Percentiles rank a stretch among this genome's conserved stretches.
phyloP scores from a whole-genome alignment of 1,140 invertebrate species.

The Andricus grossulariae region DNA sequence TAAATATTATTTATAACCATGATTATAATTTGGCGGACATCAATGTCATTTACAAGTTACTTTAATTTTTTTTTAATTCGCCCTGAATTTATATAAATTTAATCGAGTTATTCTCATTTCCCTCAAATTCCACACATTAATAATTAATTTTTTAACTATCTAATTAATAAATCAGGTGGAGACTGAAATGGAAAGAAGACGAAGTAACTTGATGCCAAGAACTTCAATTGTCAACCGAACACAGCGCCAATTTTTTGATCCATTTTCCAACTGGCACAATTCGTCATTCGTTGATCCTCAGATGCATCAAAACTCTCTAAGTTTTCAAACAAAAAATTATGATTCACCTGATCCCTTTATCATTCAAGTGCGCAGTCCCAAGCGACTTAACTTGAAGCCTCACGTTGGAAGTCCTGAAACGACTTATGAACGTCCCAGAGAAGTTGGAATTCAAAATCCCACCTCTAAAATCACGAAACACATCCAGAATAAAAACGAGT shows the following conservation, averaged over 20 bases:
- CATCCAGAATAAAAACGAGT: too few species aligned
- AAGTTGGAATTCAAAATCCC: neutral
- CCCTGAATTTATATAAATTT: too few species aligned
- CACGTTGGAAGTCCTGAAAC: constrained; percentile 60
- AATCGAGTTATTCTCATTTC: too few species aligned
- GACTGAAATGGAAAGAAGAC: constrained; percentile 64
- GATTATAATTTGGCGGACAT: too few species aligned
- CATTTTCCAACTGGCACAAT: neutral
- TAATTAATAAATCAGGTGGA: constrained; percentile 56
- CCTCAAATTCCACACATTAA: too few species aligned
- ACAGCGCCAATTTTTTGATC: neutral
- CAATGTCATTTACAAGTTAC: too few species aligned
- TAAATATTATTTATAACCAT: too few species aligned
- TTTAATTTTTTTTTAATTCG: too few species aligned
- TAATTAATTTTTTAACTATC: too few species aligned
- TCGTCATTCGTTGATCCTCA: neutral
- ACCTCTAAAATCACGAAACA: too few species aligned
- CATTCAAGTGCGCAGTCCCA: constrained; percentile 55
- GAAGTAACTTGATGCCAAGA: neutral
- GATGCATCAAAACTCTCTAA: constrained; percentile 23
- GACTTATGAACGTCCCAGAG: constrained; percentile 46
- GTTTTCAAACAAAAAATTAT: constrained; percentile 33
- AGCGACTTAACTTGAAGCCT: constrained; percentile 61
- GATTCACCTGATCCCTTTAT: constrained; percentile 65
- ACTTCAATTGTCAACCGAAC: neutral